Evolutionary conservation across 2,888 invertebrate genomes (phyloP), one percentile per base, ranked within the genome.

Genomic region (Eustalomyia histrio): DNA sequence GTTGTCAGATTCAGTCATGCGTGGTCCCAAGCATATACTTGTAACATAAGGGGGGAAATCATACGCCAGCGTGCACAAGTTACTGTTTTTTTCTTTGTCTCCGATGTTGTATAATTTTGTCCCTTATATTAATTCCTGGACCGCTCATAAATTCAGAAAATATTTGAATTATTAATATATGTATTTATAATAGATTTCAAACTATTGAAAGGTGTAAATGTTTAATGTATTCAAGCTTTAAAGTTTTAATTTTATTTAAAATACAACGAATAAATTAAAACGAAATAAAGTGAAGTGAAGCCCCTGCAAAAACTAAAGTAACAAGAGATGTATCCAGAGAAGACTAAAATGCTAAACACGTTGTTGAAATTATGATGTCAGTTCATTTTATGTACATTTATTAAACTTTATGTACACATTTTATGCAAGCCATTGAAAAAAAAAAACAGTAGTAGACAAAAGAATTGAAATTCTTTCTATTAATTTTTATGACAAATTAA

Each of bases 311-410:
- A 63, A 16, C 14, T 6, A 1, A 33, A 1, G 17, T 8, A 63
- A 43, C 29, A 47, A n/a, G n/a, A 47, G n/a, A 47, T n/a, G 39
- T 12, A 47, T 47, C n/a, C 43, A 47, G n/a, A 47, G 43, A 47
- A 47, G 5, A 47, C 14, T 2, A 24, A 63, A 24, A 16, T 3
- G 17, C 8, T 29, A 64, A 64, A 64, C 64, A 8, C 9, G 64
- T 52, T 64, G 14, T 64, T 52, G 17, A 18, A 33, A 52, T 8
- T 33, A 64, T 64, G 64, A 64, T 52, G 64, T 64, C 64, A 64
- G 18, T 14, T 29, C 33, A 14, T 64, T 29, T 47, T 39, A 12
- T 39, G 14, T 14, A 39, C 12, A 39, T 2, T 39, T 2, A 39
- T 9, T n/a, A n/a, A n/a, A n/a, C n/a, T n/a, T n/a, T n/a, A n/a